Base-by-base conservation (phyloP, 2,113 vertebrate genomes). In the Pelvicachromis taeniatus region DNA sequence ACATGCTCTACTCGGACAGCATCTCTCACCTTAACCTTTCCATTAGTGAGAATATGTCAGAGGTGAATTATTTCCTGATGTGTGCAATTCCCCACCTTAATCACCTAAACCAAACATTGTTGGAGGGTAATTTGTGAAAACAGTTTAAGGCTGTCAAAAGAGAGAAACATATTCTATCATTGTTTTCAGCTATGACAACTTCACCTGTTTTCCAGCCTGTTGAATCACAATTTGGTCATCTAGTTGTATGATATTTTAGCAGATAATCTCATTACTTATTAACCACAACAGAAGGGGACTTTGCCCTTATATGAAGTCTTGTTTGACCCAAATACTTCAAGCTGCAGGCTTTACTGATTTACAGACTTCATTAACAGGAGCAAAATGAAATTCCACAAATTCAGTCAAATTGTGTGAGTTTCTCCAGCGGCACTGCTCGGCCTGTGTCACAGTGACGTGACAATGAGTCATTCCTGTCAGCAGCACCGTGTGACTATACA, bases 251-350 rank as follows among this genome's bases (percentile, higher is more conserved):
- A 13, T 16, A 5, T 35, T 54, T 79, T 59, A 68, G 17, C 68
- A 8, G 68, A 53, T n/a, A 33, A 83, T 73, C 35, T 3, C 53
- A 87, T 91, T 85, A 93, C 73, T 89, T 48, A 93, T 93, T 93
- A 91, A 94, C 92, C 53, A 63, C 2, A 8, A 70, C 21, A 56
- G 77, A 29, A 68, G 61, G 9, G 84, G 83, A 93, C 93, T 92
- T 93, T 94, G 89, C 17, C 78, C 89, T 4, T 1, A 6, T 14
- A 9, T 59, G 17, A 86, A 33, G 40, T 75, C 50, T 45, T 14
- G 5, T 12, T 55, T 53, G 35, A 48, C 40, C 45, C 33, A 65
- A 73, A 77, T 9, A 75, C 53, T 48, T 40, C 40, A 23, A 53
- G 21, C 50, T 84, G 29, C 21, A 6, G 2, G 4, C 63, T 48